phyloP scores from a whole-genome alignment of 2,888 invertebrate species.

The Chalcosyrphus nemorum region DNA sequence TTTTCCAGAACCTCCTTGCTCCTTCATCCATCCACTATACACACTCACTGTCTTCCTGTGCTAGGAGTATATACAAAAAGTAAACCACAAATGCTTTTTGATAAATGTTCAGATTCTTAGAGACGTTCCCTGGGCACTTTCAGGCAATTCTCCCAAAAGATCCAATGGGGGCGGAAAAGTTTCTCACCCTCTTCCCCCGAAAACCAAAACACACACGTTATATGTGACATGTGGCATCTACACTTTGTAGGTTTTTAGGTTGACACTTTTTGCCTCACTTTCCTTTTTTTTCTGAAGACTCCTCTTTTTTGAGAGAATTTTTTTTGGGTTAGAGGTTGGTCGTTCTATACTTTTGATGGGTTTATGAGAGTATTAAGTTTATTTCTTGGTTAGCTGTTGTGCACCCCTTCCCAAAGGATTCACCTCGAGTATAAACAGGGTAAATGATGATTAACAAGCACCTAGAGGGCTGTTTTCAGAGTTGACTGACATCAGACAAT shows the following conservation, averaged over 20 bases:
- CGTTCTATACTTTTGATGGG: background rate
- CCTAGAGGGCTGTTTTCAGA: background rate
- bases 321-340: background rate
- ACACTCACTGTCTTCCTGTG: background rate
- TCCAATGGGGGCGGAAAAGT: background rate
- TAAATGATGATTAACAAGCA: constrained; percentile 38
- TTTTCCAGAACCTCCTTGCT: constrained; percentile 23
- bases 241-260: constrained; percentile 35
- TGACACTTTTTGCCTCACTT: constrained; percentile 31
- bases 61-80: background rate
- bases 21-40: background rate
- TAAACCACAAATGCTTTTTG: constrained; percentile 40
- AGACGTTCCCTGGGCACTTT: background rate
- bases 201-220: background rate
- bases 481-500: constrained; percentile 3
- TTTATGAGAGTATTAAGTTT: background rate
- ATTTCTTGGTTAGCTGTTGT: constrained; percentile 8
- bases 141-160: background rate
- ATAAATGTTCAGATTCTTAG: constrained; percentile 51
- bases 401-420: constrained; percentile 20
- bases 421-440: constrained; percentile 6
- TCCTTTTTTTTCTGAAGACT: background rate
- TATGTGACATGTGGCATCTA: constrained; percentile 34
- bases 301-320: background rate
- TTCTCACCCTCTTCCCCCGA: too few relatives aligned